These are phyloP conservation scores for Phlogophora meticulosa DNA, from an alignment of 2,888 invertebrate species.

Conservation along the genomic window DNA sequence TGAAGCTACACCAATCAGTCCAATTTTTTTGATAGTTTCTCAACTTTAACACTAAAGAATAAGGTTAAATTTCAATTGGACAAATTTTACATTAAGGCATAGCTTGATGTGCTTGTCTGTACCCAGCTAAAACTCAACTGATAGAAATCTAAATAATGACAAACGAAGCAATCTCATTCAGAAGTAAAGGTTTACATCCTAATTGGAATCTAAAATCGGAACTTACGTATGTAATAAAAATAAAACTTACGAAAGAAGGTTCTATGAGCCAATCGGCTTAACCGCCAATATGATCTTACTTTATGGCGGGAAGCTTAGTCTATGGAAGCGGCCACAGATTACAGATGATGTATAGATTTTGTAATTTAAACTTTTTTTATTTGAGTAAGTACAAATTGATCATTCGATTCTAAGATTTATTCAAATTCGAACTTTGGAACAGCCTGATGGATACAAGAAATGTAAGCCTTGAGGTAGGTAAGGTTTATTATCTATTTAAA, in stretches of 20 bases:
- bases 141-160: neutral
- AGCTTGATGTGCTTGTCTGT: too few relatives aligned
- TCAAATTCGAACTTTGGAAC: neutral
- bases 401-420: conserved; percentile 1
- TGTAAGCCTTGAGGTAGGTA: neutral
- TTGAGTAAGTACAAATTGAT: neutral
- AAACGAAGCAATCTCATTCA: neutral
- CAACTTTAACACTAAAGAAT: too few relatives aligned
- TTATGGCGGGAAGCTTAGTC: conserved; percentile 49
- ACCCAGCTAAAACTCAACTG: too few relatives aligned
- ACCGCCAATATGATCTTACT: conserved; percentile 54
- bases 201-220: conserved; percentile 22
- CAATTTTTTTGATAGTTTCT: too few relatives aligned
- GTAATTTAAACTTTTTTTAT: conserved; percentile 6
- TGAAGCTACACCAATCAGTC: too few relatives aligned
- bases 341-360: conserved; percentile 29
- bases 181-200: neutral
- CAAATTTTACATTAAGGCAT: too few relatives aligned
- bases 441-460: neutral
- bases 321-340: conserved; percentile 45
- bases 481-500: neutral
- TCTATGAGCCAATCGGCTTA: conserved; percentile 40
- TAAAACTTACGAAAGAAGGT: conserved; percentile 12
- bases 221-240: conserved; percentile 8
- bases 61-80: too few relatives aligned